Percentiles rank a stretch among this genome's conserved stretches.
phyloP scores from a whole-genome alignment of 2,888 invertebrate genomes.

The Drosophila bunnanda region DNA sequence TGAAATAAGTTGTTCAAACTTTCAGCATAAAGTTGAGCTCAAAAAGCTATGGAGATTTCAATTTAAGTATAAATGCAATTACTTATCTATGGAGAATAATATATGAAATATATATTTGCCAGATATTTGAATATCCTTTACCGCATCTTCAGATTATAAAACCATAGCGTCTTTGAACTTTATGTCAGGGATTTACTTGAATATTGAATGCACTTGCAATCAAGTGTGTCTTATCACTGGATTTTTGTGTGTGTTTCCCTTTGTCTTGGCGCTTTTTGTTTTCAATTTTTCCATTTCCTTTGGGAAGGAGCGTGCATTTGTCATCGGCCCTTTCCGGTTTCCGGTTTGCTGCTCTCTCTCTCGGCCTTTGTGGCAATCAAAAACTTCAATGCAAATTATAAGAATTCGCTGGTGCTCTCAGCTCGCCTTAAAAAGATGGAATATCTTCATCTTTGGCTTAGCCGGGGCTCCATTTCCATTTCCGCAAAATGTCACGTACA shows the following conservation, averaged over 20 bases:
- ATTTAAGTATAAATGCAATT: constrained; percentile 5
- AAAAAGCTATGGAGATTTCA: constrained; percentile 1
- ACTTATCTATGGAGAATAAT: not conserved
- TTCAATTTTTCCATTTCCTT: constrained; percentile 9
- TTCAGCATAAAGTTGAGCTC: not conserved
- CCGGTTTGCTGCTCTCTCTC: constrained; percentile 1
- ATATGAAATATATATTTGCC: not conserved
- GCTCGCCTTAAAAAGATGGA: constrained; percentile 15
- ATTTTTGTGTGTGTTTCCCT: constrained; percentile 18
- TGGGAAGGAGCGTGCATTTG: constrained; percentile 11
- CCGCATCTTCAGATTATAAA: not conserved
- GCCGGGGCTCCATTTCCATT: constrained; percentile 37
- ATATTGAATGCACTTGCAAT: constrained; percentile 6
- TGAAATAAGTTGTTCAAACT: constrained; percentile 21
- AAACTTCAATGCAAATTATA: constrained; percentile 41
- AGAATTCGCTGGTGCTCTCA: constrained; percentile 31
- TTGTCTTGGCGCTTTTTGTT: constrained; percentile 19
- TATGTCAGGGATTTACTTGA: not conserved
- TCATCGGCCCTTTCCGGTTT: constrained; percentile 21
- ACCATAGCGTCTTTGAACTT: no score
- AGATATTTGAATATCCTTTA: not conserved
- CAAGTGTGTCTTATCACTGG: constrained; percentile 11
- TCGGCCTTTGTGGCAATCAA: constrained; percentile 45
- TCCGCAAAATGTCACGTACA: constrained; percentile 71
- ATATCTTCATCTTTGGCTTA: constrained; percentile 29